Conservation (phyloP, 2,113 vertebrate genomes). For the Daphoenositta chrysoptera region DNA sequence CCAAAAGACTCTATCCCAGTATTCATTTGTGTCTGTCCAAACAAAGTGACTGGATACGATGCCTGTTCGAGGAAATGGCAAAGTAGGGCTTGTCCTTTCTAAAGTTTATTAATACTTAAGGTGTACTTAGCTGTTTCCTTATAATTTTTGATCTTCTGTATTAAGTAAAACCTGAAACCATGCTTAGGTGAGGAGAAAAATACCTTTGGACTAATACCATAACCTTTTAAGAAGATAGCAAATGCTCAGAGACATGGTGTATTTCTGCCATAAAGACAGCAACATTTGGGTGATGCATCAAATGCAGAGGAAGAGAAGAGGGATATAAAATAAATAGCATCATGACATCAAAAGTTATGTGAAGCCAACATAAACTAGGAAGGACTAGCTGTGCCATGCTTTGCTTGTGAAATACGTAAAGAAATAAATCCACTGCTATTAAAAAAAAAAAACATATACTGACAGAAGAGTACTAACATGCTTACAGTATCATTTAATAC, state of each 20-base stretch:
- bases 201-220: neutral
- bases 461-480: neutral
- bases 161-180: neutral
- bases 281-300: neutral
- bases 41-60: neutral
- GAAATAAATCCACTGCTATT: neutral
- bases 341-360: neutral
- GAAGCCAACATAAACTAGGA: neutral
- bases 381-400: neutral
- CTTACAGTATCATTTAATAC: neutral
- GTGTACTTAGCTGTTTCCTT: neutral
- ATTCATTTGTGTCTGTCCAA: neutral
- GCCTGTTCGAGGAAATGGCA: neutral
- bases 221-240: neutral
- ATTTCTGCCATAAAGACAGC: neutral
- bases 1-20: neutral
- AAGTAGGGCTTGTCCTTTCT: neutral
- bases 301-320: neutral
- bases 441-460: neutral
- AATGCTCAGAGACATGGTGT: neutral
- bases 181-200: neutral
- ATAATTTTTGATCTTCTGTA: neutral
- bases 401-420: conserved; percentile 17
- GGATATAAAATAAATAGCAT: neutral
- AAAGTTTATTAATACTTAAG: neutral